phyloP scores from a whole-genome alignment of 1,140 invertebrate genomes.

The Theocolax elegans region DNA sequence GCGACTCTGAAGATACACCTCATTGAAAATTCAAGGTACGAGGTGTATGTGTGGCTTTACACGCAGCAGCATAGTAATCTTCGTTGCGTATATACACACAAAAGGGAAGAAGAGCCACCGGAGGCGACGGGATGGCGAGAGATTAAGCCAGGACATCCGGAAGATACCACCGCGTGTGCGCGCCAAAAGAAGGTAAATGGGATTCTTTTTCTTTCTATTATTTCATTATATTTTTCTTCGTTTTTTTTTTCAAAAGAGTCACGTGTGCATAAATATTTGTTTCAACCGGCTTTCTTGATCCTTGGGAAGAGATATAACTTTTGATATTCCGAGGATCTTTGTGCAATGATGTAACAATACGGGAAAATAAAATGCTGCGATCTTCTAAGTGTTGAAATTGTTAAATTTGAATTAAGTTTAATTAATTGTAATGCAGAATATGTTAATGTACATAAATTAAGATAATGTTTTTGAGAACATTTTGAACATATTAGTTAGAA shows the following conservation, averaged over 20 bases:
- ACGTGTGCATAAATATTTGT: no score
- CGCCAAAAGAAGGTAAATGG: neutral
- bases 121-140: constrained; percentile 45
- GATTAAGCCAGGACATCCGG: constrained; percentile 65
- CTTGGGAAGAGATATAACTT: no score
- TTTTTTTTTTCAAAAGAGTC: neutral
- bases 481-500: no score
- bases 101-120: constrained; percentile 16
- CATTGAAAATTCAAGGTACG: constrained; percentile 62
- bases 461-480: no score
- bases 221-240: neutral
- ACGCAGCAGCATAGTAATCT: constrained; percentile 61
- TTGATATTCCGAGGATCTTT: no score
- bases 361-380: no score
- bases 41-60: constrained; percentile 50
- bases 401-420: no score
- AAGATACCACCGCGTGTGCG: constrained; percentile 40
- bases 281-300: no score
- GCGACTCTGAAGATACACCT: constrained; percentile 55
- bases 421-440: no score
- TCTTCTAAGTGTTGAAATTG: no score
- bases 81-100: constrained; percentile 26
- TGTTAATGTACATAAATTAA: no score
- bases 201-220: neutral
- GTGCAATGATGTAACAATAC: no score